Base-by-base conservation (phyloP, 2,797 vertebrate species). In the Hephaestus fuliginosus region DNA sequence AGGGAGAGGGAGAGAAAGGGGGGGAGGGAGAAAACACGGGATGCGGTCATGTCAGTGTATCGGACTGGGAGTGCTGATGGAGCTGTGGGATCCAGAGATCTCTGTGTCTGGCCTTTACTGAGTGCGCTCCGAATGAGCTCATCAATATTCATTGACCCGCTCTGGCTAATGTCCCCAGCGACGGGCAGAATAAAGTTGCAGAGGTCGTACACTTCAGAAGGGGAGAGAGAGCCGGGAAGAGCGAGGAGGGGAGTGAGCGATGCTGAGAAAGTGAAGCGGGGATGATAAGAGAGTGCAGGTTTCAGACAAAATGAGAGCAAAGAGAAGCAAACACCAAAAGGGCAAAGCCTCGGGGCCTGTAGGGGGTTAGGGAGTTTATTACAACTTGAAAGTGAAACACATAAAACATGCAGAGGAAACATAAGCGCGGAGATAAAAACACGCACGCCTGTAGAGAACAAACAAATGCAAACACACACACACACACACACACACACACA, bases 71-170 rank as follows among this genome's bases (percentile, higher is more conserved):
- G 78, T 53, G 74, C 81, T 75, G 0, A 52, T 53, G 66, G 80
- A 90, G 88, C 91, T 18, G 18, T 76, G 89, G 88, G 90, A 91
- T 81, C 69, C 84, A 28, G 80, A 83, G 77, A 88, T 86, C 79
- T 88, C 74, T 46, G 87, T 58, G 80, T 85, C 86, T 92, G 91
- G 93, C 93, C 92, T 95, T 94, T 93, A 92, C 89, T 60, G 88
- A 92, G 80, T 76, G 87, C 30, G 68, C 83, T 91, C 76, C 48
- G 90, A 94, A 92, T 77, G 87, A 91, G 82, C 91, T 92, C 91
- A 95, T 96, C 94, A 95, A 94, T 95, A 95, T 95, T 95, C 93
- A 95, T 93, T 90, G 89, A 95, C 90, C 92, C 49, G 81, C 90
- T 89, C 86, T 2, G 70, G 88, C 88, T 93, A 86, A 89, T 83